A percentile compares a stretch with the other conserved stretches of the same genome.
These are phyloP conservation scores for Chelonus formosanus DNA, from an alignment of 2,888 invertebrate genomes.

Conservation along the genomic window DNA sequence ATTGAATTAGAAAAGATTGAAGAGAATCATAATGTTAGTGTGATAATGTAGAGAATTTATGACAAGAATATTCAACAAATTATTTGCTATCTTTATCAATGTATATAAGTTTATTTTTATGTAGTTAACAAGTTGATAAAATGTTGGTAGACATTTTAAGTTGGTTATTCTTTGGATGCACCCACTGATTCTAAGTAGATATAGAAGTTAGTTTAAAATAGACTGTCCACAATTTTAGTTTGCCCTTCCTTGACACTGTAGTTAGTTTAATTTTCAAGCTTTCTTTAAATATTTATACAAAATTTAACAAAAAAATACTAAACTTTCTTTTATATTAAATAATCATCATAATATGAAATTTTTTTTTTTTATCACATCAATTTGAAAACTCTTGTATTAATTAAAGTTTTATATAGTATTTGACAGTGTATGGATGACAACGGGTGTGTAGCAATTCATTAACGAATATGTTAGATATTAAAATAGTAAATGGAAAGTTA, in stretches of 20 bases:
- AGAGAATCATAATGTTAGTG: not conserved
- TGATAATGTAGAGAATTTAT: not conserved
- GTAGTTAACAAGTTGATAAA: not conserved
- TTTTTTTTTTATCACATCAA: not conserved
- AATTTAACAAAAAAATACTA: not conserved
- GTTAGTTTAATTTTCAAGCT: slow-evolving; percentile 45
- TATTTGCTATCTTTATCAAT: no score
- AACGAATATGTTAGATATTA: not conserved
- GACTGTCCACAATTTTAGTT: slow-evolving; percentile 51
- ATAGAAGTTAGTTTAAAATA: slow-evolving; percentile 46
- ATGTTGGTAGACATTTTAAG: slow-evolving; percentile 27
- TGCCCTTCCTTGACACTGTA: slow-evolving; percentile 48
- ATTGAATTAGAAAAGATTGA: not conserved
- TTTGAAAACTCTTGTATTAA: not conserved
- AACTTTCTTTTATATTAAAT: not conserved
- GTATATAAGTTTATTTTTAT: not conserved
- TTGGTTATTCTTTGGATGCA: slow-evolving; percentile 40
- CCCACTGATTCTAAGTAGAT: slow-evolving; percentile 34
- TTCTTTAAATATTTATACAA: slow-evolving; percentile 7
- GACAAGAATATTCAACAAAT: no score
- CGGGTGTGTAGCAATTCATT: slow-evolving; percentile 47
- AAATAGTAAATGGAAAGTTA: not conserved
- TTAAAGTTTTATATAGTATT: not conserved
- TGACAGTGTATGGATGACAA: slow-evolving; percentile 54
- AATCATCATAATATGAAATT: not conserved